Evolutionary conservation across 2,113 vertebrate genomes (phyloP), one percentile per base, ranked within the genome.

Genomic region (Chinchilla lanigera): DNA sequence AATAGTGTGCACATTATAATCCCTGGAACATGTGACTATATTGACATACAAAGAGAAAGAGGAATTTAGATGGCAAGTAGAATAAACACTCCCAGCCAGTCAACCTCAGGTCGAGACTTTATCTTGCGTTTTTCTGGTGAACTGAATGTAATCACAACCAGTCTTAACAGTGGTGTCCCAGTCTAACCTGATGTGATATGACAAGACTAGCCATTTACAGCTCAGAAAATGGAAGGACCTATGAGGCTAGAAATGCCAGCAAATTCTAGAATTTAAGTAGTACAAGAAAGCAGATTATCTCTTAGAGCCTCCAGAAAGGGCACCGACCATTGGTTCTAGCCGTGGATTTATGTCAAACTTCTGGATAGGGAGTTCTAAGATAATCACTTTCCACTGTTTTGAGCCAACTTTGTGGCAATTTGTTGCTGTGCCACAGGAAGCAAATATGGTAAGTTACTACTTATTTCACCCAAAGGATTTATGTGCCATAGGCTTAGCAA

Each of bases 401-500:
- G 12, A 94, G 30, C 5, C 8, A 78, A 41, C 5, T 86, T 33
- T 19, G 30, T 58, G 19, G 19, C 38, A 38, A 71, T 65, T 93
- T 86, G 7, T 84, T 89, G n/a, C 2, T 50, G n/a, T 91, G 11
- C 24, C 44, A 86, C 30, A 89, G 60, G 3, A 91, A 93, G 77
- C 16, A 54, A 67, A 61, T 33, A 78, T 11, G 41, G 12, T 30
- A 89, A 80, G 41, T 52, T 96, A 63, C 33, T 50, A 81, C 17
- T 35, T 16, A 2, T 63, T 5, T 30, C 30, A 73, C 10, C 65
- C 14, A 82, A 95, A 47, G 85, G 38, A 65, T 44, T 30, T 78
- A 89, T 35, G 14, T 0, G 0, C 2, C 44, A 4, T 2, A 33
- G 13, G 16, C 0, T 52, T 89, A 94, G 28, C 28, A 58, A 1